A percentile compares a stretch with the other conserved stretches of the same genome.
Evolutionary conservation across 2,797 vertebrate genomes (phyloP).

Genomic region (Chaenodraco wilsoni): DNA sequence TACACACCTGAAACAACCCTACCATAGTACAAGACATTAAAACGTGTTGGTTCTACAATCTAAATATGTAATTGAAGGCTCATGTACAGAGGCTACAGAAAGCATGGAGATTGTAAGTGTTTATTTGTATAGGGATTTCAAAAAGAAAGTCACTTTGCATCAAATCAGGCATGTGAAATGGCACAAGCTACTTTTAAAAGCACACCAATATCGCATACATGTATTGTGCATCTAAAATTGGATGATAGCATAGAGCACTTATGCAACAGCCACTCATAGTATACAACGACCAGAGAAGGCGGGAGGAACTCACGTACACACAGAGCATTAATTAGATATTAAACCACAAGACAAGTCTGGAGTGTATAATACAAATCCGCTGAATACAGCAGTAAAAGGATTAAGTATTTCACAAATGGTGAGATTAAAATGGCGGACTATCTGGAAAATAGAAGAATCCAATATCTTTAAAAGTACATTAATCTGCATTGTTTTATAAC

Average conservation of each 20-base stretch:
- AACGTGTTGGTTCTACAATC: rapidly evolving
- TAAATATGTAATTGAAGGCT: background rate
- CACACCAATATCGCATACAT: rapidly evolving
- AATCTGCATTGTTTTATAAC: too few species aligned
- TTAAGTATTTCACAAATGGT: rapidly evolving
- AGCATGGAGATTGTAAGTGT: background rate
- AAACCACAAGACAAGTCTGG: background rate
- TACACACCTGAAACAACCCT: background rate
- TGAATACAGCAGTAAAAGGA: background rate
- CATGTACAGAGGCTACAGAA: background rate
- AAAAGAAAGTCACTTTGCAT: too few species aligned
- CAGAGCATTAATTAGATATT: rapidly evolving
- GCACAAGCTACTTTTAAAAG: background rate
- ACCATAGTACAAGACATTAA: background rate
- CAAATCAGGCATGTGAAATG: too few species aligned
- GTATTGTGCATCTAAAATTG: background rate
- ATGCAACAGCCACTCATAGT: background rate
- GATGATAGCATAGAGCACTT: background rate
- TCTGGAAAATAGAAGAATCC: rapidly evolving
- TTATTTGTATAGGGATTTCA: too few species aligned
- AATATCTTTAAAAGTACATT: background rate
- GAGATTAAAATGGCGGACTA: conserved; percentile 75
- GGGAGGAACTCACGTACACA: background rate
- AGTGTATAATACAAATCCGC: rapidly evolving
- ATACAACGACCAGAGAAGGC: background rate